Evolutionary conservation across 2,888 invertebrate species (phyloP).

Genomic region (Andrena praecox): DNA sequence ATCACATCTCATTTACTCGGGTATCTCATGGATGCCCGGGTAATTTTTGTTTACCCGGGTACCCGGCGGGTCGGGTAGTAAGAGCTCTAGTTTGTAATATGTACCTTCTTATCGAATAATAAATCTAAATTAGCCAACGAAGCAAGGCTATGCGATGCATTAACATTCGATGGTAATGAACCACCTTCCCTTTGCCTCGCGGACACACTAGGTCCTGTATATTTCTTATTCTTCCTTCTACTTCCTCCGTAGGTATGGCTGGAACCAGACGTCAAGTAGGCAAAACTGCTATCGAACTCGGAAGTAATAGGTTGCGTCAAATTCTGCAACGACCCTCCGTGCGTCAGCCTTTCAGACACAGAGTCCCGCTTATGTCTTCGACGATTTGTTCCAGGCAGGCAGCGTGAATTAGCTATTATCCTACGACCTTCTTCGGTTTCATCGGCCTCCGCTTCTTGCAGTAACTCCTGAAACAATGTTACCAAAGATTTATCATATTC

Average conservation of each 20-base stretch:
- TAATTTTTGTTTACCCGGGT: too few relatives aligned
- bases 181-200: slow-evolving; percentile 89
- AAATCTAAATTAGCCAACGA: slow-evolving; percentile 81
- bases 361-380: slow-evolving; percentile 85
- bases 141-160: slow-evolving; percentile 84
- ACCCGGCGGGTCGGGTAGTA: too few relatives aligned
- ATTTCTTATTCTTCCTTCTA: slow-evolving; percentile 80
- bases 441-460: slow-evolving; percentile 92
- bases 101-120: slow-evolving; percentile 82
- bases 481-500: neutral
- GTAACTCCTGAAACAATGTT: slow-evolving; percentile 87
- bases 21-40: too few relatives aligned
- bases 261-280: slow-evolving; percentile 80
- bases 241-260: slow-evolving; percentile 81
- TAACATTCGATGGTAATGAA: slow-evolving; percentile 87
- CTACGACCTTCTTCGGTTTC: slow-evolving; percentile 86
- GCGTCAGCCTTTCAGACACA: slow-evolving; percentile 86
- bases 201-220: slow-evolving; percentile 83
- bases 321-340: slow-evolving; percentile 87
- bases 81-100: slow-evolving; percentile 3
- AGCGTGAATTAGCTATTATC: slow-evolving; percentile 81
- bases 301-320: slow-evolving; percentile 85
- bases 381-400: slow-evolving; percentile 82
- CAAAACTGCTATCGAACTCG: slow-evolving; percentile 82
- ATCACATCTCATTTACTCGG: too few relatives aligned